Conservation (phyloP, 2,113 vertebrate species). For the Himantopus leucocephalus region DNA sequence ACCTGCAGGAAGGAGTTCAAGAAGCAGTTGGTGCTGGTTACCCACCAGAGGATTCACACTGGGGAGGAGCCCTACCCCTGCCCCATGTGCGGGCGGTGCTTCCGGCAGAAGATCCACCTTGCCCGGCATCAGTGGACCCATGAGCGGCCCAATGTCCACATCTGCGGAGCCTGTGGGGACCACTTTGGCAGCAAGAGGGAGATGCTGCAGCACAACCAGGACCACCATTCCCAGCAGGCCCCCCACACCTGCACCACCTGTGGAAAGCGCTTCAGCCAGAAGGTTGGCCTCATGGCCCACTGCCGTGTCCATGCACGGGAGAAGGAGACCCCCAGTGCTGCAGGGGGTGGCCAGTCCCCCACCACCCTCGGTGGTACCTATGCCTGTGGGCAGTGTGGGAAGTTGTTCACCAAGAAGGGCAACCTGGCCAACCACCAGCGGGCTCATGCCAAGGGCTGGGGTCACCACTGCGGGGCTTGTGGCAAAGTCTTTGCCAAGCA, state of each 20-base stretch:
- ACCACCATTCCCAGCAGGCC: not conserved
- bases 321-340: not conserved
- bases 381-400: not conserved
- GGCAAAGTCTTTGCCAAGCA: conserved; percentile 51
- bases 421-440: not conserved
- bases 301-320: fast-evolving
- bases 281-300: not conserved
- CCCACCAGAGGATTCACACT: conserved; percentile 60
- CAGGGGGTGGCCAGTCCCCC: not conserved
- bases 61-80: conserved; percentile 52
- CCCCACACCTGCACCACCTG: not conserved
- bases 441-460: not conserved
- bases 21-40: conserved; percentile 61
- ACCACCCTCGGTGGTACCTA: not conserved
- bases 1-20: conserved; percentile 61
- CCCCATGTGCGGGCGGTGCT: not conserved
- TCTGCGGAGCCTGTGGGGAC: not conserved
- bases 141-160: not conserved
- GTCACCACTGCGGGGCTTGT: not conserved
- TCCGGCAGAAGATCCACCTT: conserved; percentile 58
- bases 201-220: not conserved
- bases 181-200: not conserved
- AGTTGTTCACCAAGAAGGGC: not conserved
- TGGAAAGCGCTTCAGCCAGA: not conserved
- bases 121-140: conserved; percentile 39